Conservation (phyloP, 2,888 invertebrate species). For the Habrosyne pyritoides region DNA sequence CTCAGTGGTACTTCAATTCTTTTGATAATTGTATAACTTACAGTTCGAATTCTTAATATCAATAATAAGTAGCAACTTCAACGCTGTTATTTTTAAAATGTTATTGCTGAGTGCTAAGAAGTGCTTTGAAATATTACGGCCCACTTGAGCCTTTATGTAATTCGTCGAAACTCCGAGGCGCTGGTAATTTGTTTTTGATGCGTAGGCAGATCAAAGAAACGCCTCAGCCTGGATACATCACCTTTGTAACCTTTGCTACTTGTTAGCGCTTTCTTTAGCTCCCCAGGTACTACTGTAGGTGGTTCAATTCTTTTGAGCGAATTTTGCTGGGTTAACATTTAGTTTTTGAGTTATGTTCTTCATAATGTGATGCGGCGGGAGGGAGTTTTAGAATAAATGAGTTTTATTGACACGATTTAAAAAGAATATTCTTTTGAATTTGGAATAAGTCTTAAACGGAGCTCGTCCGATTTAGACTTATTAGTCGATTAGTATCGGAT, state of each 20-base stretch:
- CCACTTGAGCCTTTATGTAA: background rate
- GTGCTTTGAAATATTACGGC: background rate
- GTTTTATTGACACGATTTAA: background rate
- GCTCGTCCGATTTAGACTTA: too few species aligned
- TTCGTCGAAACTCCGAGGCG: background rate
- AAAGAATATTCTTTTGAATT: too few species aligned
- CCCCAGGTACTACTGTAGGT: background rate
- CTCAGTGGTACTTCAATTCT: too few species aligned
- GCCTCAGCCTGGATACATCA: background rate
- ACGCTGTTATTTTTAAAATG: background rate
- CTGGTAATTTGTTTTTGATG: slow-evolving; percentile 1
- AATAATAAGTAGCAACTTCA: background rate
- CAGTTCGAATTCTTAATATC: background rate
- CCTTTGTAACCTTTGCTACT: background rate
- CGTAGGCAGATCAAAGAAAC: background rate
- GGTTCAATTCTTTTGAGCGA: background rate
- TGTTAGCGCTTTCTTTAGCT: background rate
- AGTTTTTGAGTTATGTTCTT: background rate
- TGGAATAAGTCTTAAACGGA: too few species aligned
- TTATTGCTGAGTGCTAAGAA: background rate
- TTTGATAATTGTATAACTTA: too few species aligned
- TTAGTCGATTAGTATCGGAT: too few species aligned
- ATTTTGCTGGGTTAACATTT: background rate
- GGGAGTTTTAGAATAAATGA: background rate
- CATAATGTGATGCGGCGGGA: background rate